These are phyloP conservation scores for Pseudococcus longispinus DNA, from an alignment of 2,888 invertebrate species.

Conservation along the genomic window DNA sequence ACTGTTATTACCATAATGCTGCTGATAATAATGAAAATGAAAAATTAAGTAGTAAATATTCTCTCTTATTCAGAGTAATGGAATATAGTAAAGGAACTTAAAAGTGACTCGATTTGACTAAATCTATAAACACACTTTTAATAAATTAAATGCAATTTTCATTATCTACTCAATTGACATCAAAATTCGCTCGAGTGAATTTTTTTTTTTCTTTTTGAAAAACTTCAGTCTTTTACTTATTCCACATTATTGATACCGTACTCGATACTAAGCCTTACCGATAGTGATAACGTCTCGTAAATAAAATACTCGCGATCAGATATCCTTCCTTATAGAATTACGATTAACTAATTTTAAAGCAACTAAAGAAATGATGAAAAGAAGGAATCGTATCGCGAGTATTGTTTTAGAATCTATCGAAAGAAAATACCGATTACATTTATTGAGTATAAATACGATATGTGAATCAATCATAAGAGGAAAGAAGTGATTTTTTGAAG, in stretches of 20 bases:
- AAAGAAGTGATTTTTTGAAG: too few relatives aligned
- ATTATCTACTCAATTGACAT: slow-evolving; percentile 14
- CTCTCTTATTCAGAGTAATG: neutral
- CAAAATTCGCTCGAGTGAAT: neutral
- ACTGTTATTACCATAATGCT: neutral
- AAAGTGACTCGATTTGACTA: neutral
- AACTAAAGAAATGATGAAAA: neutral
- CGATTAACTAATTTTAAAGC: neutral
- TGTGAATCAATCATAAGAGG: neutral
- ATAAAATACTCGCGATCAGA: neutral
- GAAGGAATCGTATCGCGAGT: neutral
- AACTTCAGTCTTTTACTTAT: slow-evolving; percentile 4
- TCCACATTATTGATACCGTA: neutral
- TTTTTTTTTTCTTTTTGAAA: neutral
- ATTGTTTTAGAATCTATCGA: neutral
- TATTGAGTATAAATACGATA: neutral
- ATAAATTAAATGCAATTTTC: slow-evolving; percentile 21
- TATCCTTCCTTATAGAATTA: neutral
- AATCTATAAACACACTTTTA: neutral
- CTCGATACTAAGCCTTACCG: neutral
- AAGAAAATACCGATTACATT: neutral
- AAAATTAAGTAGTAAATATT: neutral
- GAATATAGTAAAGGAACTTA: slow-evolving; percentile 8
- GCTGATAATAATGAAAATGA: neutral
- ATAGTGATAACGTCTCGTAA: neutral